Conservation (phyloP, 2,888 invertebrate species). For the Pharmacophagus antenor region DNA sequence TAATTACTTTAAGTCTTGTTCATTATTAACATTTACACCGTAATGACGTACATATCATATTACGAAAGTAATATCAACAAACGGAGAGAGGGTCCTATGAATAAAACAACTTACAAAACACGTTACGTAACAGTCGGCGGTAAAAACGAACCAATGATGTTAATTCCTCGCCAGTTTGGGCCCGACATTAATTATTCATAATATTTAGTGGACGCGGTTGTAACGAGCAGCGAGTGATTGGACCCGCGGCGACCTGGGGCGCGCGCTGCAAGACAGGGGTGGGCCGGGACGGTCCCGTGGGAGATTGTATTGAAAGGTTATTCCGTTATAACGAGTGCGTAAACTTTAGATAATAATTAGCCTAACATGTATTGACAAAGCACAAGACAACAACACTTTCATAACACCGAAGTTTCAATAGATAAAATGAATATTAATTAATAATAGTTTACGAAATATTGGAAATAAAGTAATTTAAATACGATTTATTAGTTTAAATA, state of each 20-base stretch:
- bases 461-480: no score
- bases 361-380: no score
- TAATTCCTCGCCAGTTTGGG: conserved; percentile 36
- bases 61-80: conserved; percentile 20
- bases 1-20: conserved; percentile 2
- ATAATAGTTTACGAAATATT: no score
- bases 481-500: no score
- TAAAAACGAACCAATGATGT: conserved; percentile 37
- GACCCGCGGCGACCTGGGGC: conserved; percentile 31
- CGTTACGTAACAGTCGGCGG: conserved; percentile 24
- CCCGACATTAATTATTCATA: conserved; percentile 47
- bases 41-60: conserved; percentile 18
- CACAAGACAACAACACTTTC: no score
- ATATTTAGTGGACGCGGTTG: conserved; percentile 41
- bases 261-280: conserved; percentile 1
- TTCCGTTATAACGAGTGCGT: background rate
- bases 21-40: conserved; percentile 6
- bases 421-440: no score
- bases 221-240: conserved; percentile 48
- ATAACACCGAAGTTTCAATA: no score
- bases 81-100: conserved; percentile 14
- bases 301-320: conserved; percentile 34
- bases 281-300: conserved; percentile 30
- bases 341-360: no score
- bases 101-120: conserved; percentile 29